Conservation (phyloP, 23 tunicate species). For the Halocynthia roretzi region DNA sequence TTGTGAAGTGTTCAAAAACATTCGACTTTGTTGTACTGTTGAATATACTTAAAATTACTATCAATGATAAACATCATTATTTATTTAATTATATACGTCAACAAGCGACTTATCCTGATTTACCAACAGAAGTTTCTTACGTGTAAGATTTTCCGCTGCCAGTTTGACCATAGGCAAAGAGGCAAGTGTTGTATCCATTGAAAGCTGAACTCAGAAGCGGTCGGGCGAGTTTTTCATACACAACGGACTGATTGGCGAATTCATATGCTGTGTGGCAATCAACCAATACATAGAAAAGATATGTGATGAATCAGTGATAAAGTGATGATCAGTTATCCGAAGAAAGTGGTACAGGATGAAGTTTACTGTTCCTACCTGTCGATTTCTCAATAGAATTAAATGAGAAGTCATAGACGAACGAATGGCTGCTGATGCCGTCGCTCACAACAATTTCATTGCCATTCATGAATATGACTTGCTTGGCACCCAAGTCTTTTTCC, state of each 20-base stretch:
- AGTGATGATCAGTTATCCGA: no score
- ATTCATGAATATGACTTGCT: slow-evolving; percentile 49
- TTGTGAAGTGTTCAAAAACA: neutral
- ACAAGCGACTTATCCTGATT: no score
- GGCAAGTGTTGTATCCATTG: slow-evolving; percentile 83
- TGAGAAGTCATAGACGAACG: slow-evolving; percentile 62
- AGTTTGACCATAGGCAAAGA: slow-evolving; percentile 91
- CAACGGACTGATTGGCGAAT: slow-evolving; percentile 52
- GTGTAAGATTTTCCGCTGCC: slow-evolving; percentile 89
- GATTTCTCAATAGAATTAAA: slow-evolving; percentile 55
- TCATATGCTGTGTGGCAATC: slow-evolving; percentile 11
- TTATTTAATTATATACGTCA: no score
- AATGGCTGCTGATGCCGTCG: slow-evolving; percentile 33
- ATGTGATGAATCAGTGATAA: neutral
- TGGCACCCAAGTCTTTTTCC: slow-evolving; percentile 45
- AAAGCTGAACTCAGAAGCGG: slow-evolving; percentile 60
- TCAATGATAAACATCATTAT: no score
- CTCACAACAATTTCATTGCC: slow-evolving; percentile 66
- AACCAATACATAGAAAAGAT: neutral
- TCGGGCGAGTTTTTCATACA: slow-evolving; percentile 54
- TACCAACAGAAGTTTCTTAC: slow-evolving; percentile 15
- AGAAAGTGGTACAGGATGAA: no score
- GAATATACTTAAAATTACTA: neutral
- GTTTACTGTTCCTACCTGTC: slow-evolving; percentile 11
- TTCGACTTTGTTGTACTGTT: neutral